These are phyloP conservation scores for Brachymystax lenok DNA, from an alignment of 2,797 vertebrate genomes.

Conservation along the genomic window DNA sequence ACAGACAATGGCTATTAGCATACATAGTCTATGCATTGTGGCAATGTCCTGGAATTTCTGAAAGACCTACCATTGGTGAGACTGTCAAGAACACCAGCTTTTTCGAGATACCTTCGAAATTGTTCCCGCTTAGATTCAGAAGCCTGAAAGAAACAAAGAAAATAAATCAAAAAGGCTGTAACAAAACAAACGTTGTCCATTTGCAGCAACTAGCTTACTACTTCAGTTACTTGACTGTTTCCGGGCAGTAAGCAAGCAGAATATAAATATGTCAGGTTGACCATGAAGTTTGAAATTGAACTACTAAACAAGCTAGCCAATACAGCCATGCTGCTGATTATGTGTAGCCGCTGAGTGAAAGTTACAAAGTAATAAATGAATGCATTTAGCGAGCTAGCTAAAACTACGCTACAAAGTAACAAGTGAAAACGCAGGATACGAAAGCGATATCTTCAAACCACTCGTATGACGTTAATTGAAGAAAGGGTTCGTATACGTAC, in stretches of 20 bases:
- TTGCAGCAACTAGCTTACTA: background rate
- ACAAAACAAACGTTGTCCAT: background rate
- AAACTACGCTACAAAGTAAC: background rate
- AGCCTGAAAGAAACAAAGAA: conserved; percentile 67
- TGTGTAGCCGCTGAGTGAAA: background rate
- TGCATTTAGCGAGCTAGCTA: background rate
- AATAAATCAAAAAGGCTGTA: background rate
- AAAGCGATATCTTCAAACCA: background rate
- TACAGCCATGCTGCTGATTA: background rate
- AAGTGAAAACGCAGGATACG: too few relatives aligned
- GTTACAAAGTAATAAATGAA: background rate
- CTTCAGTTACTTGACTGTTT: background rate
- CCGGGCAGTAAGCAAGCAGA: background rate
- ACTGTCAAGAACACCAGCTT: conserved; percentile 89
- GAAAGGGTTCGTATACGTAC: background rate
- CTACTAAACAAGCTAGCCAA: background rate
- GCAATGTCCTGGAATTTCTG: background rate
- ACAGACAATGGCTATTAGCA: background rate
- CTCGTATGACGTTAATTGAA: background rate
- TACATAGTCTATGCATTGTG: background rate
- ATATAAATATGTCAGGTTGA: background rate
- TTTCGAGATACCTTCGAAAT: conserved; percentile 94
- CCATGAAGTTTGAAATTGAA: background rate
- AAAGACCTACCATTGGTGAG: conserved; percentile 82
- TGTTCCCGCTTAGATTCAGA: conserved; percentile 90